Evolutionary conservation across 2,888 invertebrate genomes (phyloP), one percentile per base, ranked within the genome.

Genomic region (Disparrhopalites patrizii): DNA sequence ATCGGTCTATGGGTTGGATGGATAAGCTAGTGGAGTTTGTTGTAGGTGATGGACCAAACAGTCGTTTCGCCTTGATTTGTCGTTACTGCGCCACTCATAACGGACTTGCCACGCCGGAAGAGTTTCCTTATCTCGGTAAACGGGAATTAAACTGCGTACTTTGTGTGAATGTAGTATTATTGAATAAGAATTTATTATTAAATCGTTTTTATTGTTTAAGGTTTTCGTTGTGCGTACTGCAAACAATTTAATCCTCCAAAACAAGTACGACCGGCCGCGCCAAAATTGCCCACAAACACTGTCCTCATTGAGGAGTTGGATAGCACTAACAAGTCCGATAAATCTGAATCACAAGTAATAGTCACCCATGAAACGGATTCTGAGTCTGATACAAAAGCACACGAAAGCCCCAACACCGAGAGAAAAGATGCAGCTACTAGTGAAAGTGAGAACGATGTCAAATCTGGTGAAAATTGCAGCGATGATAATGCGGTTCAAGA

Each of bases 21-120:
- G 97, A 97, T 80, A 89, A 90, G 77, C 83, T 98, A 76, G 88
- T 99, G 18, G 98, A 99, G 79, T 94, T 91, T 78, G 81, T 99
- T 68, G 86, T 98, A 47, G 96, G 95, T 47, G 98, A 99, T 79
- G 98, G 97, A 0, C 96, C 97, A 27, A 87, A 87, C 68, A 91
- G 94, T 80, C 86, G 97, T 75, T 98, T 90, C 82, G 99, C 98
- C 23, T 85, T 99, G 71, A 93, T 99, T 77, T 99, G 99, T 79
- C 84, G 84, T 40, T 85, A 89, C 72, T 99, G 99, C 79, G 86
- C 84, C 73, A 87, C 89, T 18, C 99, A 99, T 79, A 99, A 99
- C 80, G 99, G 99, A 84, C 84, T 89, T 86, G 87, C 87, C 1
- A 79, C 88, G 13, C 84, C 83, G 73, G 87, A 88, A 77, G 88